phyloP scores from a whole-genome alignment of 2,888 invertebrate genomes.

The Orthosia gracilis region DNA sequence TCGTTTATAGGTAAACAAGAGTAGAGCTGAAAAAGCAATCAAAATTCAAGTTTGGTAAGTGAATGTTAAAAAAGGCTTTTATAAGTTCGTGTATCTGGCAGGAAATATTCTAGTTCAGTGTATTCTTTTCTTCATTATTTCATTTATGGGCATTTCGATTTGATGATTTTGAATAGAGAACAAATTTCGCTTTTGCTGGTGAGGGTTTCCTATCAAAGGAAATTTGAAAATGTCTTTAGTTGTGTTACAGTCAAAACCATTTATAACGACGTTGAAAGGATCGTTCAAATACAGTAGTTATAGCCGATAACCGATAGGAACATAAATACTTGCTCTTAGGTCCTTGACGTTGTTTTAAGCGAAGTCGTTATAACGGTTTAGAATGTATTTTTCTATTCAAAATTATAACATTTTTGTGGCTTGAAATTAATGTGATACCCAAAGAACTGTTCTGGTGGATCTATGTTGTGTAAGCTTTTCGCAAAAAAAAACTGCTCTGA shows the following conservation, averaged over 20 bases:
- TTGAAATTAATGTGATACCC: not conserved
- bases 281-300: no score
- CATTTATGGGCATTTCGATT: not conserved
- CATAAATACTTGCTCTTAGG: no score
- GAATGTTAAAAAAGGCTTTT: slow-evolving; percentile 33
- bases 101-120: slow-evolving; percentile 53
- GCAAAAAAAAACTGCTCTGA: not conserved
- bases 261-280: no score
- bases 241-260: not conserved
- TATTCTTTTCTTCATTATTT: not conserved
- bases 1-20: slow-evolving; percentile 87
- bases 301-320: no score
- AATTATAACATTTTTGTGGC: not conserved
- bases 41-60: slow-evolving; percentile 76
- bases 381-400: no score
- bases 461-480: not conserved
- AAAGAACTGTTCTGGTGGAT: not conserved
- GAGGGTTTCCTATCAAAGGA: no score
- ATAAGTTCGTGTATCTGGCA: slow-evolving; percentile 62
- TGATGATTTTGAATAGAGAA: not conserved
- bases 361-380: no score
- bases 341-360: no score
- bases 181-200: not conserved
- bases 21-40: slow-evolving; percentile 76
- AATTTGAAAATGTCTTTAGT: not conserved